Evolutionary conservation across 2,888 invertebrate species (phyloP).

Genomic region (Cylloceria caligata): DNA sequence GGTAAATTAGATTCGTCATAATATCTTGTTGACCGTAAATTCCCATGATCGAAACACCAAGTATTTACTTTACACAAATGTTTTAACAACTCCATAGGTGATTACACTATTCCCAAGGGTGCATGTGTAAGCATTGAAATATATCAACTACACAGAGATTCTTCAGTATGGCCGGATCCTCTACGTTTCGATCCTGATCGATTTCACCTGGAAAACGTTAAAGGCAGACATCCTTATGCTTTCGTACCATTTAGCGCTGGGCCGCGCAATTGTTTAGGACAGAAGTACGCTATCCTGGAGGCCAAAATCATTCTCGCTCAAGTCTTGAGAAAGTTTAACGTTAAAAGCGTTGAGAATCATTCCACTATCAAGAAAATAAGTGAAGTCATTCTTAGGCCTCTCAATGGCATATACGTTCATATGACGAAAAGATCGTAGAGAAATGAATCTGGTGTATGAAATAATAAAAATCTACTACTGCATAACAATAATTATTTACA

Average conservation of each 20-base stretch:
- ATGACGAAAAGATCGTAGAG: neutral
- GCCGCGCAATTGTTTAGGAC: conserved; percentile 80
- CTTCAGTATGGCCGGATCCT: conserved; percentile 85
- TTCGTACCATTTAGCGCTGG: conserved; percentile 81
- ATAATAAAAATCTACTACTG: neutral
- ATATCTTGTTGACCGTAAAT: neutral
- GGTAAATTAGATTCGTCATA: conserved; percentile 73
- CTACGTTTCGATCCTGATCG: conserved; percentile 84
- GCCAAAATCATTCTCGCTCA: conserved; percentile 66
- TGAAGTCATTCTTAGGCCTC: conserved; percentile 14
- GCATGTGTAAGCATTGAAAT: conserved; percentile 82
- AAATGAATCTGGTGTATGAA: neutral
- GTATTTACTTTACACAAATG: neutral
- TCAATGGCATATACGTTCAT: neutral
- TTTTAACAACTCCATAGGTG: conserved; percentile 74
- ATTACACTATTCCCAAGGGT: conserved; percentile 83
- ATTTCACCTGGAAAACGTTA: conserved; percentile 82
- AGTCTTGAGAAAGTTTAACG: neutral
- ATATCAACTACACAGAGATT: conserved; percentile 85
- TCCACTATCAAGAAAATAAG: neutral
- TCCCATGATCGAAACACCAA: neutral
- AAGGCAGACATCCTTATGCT: conserved; percentile 76
- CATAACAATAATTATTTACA: neutral
- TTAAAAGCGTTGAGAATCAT: conserved; percentile 12
- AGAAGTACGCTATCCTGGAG: conserved; percentile 75